These are phyloP conservation scores for Ferrisia virgata DNA, from an alignment of 2,888 invertebrate species.

Conservation along the genomic window DNA sequence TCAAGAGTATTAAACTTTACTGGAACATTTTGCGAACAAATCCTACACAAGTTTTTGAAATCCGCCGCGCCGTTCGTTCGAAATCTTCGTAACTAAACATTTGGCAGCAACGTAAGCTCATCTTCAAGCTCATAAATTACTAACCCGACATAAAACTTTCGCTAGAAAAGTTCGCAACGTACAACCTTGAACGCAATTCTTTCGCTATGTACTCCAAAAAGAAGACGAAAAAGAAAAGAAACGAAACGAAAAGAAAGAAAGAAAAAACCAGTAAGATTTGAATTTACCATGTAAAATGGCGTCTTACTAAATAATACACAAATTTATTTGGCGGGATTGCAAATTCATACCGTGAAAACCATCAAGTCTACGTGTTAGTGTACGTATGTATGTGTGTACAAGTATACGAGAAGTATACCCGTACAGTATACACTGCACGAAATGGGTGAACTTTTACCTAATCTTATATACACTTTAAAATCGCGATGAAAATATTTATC, in stretches of 20 bases:
- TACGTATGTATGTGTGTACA: not conserved
- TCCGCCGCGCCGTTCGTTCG: not conserved
- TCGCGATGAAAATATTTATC: conserved; percentile 17
- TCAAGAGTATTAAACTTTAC: not conserved
- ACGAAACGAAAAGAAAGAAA: not conserved
- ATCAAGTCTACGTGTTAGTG: not conserved
- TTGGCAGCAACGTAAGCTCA: not conserved
- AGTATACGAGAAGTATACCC: too few species aligned
- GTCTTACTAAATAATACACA: not conserved
- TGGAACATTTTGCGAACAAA: not conserved
- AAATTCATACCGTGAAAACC: not conserved
- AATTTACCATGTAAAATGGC: not conserved
- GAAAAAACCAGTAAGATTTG: not conserved
- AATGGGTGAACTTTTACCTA: not conserved
- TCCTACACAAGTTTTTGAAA: not conserved
- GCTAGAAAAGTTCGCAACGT: not conserved
- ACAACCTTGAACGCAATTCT: not conserved
- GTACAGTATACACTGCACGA: not conserved
- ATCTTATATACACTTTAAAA: not conserved
- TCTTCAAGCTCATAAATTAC: not conserved
- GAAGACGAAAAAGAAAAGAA: too few species aligned
- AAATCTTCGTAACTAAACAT: not conserved
- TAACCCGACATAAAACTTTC: conserved; percentile 2
- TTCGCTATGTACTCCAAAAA: not conserved
- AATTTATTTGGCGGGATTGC: not conserved